Base-by-base conservation (phyloP, 1,140 invertebrate species). In the Nixonia krombeini region DNA sequence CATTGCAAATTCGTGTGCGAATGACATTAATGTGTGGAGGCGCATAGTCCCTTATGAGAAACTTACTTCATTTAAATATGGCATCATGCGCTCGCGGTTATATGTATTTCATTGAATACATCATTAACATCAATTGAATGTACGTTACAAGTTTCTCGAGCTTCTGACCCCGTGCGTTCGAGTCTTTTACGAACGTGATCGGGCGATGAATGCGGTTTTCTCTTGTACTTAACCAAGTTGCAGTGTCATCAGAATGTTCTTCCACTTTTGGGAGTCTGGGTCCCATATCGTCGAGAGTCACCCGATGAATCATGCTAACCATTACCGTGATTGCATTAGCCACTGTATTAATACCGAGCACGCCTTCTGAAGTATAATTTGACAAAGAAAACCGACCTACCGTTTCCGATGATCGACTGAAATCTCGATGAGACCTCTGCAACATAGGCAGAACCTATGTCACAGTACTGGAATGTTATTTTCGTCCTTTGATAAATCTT, bases 271-370 rank as follows among this genome's bases (percentile, higher is more conserved):
- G 9, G 18, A 44, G 40, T 44, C n/a, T n/a, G n/a, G n/a, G 35
- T 26, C 21, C 31, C 35, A 29, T 35, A 45, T 53, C 44, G 50
- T 53, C 35, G 40, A 18, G 18, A 42, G 40, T 16, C 21, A 44
- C 21, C 42, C 33, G 28, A 18, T 44, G 40, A 38, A 52, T 42
- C 26, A 52, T 37, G 49, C 42, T 37, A 53, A 41, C 40, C 50
- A 53, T 53, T 53, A 53, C 40, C 29, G 38, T 44, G 40, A 53
- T 53, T 53, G 50, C 50, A 53, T 53, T 53, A 53, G 50, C 8
- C 44, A 35, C 38, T 25, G 37, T 40, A 53, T 53, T 42, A 53
- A 53, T 53, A 53, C 29, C 16, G 16, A 44, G 44, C 26, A 53
- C 38, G 40, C 35, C 25, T 53, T 35, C 40, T 44, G 10, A 28